Evolutionary conservation across 2,113 vertebrate species (phyloP).

Genomic region (Thalassoma bifasciatum): DNA sequence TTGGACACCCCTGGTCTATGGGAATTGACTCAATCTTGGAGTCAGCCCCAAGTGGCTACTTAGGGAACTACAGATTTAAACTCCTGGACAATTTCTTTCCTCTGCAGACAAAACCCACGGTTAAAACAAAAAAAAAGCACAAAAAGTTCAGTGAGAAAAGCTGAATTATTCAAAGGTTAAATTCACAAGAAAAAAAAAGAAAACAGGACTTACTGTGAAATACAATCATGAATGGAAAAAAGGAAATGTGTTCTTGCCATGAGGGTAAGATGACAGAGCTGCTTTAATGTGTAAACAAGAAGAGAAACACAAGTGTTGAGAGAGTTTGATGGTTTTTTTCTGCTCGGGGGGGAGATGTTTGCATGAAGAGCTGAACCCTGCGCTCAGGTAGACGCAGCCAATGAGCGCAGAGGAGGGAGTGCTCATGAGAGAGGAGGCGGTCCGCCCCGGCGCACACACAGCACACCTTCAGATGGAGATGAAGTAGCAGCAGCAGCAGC

Average conservation of each 20-base stretch:
- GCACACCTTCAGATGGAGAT: constrained; percentile 83
- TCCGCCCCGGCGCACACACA: constrained; percentile 48
- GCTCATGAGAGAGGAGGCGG: constrained; percentile 60
- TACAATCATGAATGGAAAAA: too few species aligned
- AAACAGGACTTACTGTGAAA: not conserved
- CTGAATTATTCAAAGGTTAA: not conserved
- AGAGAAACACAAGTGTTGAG: not conserved
- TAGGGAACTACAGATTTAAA: not conserved
- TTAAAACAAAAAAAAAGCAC: too few species aligned
- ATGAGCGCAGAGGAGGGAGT: constrained; percentile 71
- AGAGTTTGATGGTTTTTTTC: not conserved
- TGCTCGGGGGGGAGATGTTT: not conserved
- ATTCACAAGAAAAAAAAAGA: not conserved
- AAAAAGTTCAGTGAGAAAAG: not conserved
- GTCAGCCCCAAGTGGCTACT: not conserved
- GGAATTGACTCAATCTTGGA: not conserved
- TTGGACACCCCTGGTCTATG: too few species aligned
- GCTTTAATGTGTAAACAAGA: not conserved
- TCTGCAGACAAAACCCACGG: too few species aligned
- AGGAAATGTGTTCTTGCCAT: not conserved
- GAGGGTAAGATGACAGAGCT: not conserved
- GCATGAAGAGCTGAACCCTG: constrained; percentile 20
- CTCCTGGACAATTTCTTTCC: not conserved
- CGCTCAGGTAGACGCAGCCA: constrained; percentile 83
- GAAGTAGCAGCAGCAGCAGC: constrained; percentile 68